Percentiles rank a stretch among this genome's conserved stretches.
Evolutionary conservation across 2,797 vertebrate genomes (phyloP).

Genomic region (Falco concolor): DNA sequence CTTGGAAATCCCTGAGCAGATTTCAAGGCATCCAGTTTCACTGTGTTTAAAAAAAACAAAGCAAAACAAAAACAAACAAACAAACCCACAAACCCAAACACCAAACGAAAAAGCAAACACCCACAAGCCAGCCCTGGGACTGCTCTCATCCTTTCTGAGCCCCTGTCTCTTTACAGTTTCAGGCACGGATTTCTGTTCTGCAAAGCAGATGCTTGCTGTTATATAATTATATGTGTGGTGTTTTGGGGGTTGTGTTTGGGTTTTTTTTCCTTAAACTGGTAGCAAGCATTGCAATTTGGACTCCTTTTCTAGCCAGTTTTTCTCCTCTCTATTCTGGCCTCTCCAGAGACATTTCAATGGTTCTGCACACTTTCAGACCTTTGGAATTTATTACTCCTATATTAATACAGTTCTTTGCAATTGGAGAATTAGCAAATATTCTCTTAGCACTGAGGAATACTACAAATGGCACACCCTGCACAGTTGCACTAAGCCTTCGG

Average conservation of each 20-base stretch:
- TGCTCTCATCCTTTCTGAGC: not conserved
- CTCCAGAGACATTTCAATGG: not conserved
- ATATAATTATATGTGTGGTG: not conserved
- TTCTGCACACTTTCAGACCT: not conserved
- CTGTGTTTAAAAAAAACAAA: not conserved
- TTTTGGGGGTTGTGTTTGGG: not conserved
- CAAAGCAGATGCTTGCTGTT: not conserved
- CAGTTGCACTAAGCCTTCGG: fast-evolving
- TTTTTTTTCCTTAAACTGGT: not conserved
- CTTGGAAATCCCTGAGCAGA: not conserved
- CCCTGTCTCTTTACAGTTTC: not conserved
- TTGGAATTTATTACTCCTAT: not conserved
- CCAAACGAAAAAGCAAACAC: not conserved
- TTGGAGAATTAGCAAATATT: not conserved
- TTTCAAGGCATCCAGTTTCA: not conserved
- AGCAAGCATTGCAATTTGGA: not conserved
- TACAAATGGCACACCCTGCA: not conserved
- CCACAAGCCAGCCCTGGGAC: not conserved
- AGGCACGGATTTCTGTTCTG: not conserved
- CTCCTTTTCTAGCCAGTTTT: not conserved
- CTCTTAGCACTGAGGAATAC: not conserved
- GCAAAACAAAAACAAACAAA: not conserved
- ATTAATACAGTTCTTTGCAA: not conserved
- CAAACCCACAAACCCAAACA: not conserved
- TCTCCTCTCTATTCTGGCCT: not conserved